Evolutionary conservation across 2,797 vertebrate genomes (phyloP).

Genomic region (Molossus molossus): DNA sequence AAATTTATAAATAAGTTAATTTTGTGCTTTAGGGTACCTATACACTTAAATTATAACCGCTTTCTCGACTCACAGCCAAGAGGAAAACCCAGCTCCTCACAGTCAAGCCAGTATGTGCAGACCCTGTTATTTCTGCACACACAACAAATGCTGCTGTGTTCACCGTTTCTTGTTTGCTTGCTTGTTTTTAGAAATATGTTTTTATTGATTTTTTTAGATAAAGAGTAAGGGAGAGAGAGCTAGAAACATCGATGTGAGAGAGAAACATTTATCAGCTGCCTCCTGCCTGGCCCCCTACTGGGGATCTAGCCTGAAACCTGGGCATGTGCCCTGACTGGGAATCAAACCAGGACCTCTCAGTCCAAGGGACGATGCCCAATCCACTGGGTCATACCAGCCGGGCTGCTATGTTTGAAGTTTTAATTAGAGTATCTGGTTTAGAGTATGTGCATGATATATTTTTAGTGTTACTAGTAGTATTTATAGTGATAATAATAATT

Average conservation of each 20-base stretch:
- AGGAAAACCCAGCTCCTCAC: conserved; percentile 2
- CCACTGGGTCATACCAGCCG: no score
- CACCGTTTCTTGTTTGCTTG: no score
- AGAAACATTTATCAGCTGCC: no score
- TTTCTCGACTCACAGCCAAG: conserved; percentile 68
- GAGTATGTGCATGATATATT: not conserved
- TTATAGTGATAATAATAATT: conserved; percentile 39
- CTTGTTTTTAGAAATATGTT: no score
- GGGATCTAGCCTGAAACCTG: no score
- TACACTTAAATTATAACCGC: not conserved
- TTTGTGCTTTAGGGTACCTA: not conserved
- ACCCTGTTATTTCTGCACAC: not conserved
- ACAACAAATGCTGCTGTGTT: conserved; percentile 10
- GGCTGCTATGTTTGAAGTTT: not conserved
- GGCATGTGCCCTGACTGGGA: no score
- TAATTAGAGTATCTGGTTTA: conserved; percentile 24
- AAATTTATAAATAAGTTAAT: conserved; percentile 21
- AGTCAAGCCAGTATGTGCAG: not conserved
- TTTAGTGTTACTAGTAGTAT: conserved; percentile 26
- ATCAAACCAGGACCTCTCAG: no score
- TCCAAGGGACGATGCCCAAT: no score
- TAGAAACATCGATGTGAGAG: no score
- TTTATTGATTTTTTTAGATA: no score
- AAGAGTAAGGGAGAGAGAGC: no score
- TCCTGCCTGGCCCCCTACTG: no score